These are phyloP conservation scores for Drosophila demipolita DNA, from an alignment of 2,888 invertebrate genomes.

Conservation along the genomic window DNA sequence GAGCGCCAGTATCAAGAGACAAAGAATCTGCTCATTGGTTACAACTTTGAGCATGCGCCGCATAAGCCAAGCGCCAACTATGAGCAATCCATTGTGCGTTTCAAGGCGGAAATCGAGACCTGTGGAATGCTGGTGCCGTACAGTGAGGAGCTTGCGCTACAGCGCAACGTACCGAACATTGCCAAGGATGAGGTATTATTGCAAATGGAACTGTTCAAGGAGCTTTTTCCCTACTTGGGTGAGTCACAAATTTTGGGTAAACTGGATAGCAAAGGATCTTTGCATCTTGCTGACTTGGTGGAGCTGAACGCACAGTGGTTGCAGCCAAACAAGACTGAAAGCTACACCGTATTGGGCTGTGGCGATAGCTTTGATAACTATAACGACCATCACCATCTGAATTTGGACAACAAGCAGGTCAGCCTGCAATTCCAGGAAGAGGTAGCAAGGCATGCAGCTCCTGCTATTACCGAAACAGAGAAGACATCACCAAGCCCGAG, in stretches of 20 bases:
- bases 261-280: slow-evolving; percentile 21
- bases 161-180: slow-evolving; percentile 21
- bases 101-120: slow-evolving; percentile 78
- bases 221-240: slow-evolving; percentile 68
- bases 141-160: slow-evolving; percentile 65
- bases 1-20: slow-evolving; percentile 84
- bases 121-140: slow-evolving; percentile 82
- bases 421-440: slow-evolving; percentile 33
- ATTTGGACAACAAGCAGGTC: slow-evolving; percentile 45
- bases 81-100: slow-evolving; percentile 74
- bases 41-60: slow-evolving; percentile 67
- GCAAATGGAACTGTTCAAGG: slow-evolving; percentile 56
- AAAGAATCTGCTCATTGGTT: slow-evolving; percentile 84
- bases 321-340: slow-evolving; percentile 61
- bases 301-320: slow-evolving; percentile 75
- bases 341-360: slow-evolving; percentile 80
- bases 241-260: slow-evolving; percentile 44
- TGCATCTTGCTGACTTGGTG: slow-evolving; percentile 70
- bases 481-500: neutral
- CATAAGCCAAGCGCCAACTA: slow-evolving; percentile 59
- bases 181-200: slow-evolving; percentile 24
- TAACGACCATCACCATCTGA: slow-evolving; percentile 77
- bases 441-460: neutral
- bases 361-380: slow-evolving; percentile 84
- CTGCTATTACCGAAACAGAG: neutral